Evolutionary conservation across 2,888 invertebrate species (phyloP).

Genomic region (Physocephala rufipes): DNA sequence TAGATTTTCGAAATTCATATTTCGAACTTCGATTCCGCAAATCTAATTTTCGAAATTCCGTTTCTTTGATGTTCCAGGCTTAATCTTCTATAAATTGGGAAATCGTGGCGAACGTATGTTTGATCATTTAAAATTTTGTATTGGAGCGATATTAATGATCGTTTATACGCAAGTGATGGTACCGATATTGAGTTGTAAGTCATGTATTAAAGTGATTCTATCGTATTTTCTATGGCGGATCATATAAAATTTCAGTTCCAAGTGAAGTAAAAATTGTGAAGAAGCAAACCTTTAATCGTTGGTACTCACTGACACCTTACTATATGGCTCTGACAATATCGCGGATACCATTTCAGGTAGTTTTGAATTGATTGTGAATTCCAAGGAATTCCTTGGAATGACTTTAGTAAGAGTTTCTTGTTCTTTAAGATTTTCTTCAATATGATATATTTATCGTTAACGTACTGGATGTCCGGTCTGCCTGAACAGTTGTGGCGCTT

Average conservation of each 20-base stretch:
- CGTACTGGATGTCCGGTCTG: conserved; percentile 75
- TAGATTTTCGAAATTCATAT: no score
- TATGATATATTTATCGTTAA: conserved; percentile 70
- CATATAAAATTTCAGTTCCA: conserved; percentile 67
- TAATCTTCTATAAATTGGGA: conserved; percentile 72
- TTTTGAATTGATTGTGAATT: background rate
- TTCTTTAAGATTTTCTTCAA: conserved; percentile 68
- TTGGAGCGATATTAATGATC: conserved; percentile 73
- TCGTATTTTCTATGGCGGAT: no score
- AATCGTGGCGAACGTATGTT: conserved; percentile 75
- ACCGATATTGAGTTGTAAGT: conserved; percentile 75
- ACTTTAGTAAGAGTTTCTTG: background rate
- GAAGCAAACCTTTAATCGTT: conserved; percentile 76
- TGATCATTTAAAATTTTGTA: conserved; percentile 75
- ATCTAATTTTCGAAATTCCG: background rate
- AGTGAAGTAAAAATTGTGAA: conserved; percentile 75
- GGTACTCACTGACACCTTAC: conserved; percentile 74
- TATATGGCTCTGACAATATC: conserved; percentile 73
- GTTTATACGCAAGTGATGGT: conserved; percentile 77
- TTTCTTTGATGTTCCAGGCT: conserved; percentile 59
- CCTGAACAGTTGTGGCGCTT: conserved; percentile 75
- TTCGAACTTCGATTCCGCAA: no score
- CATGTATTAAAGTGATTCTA: conserved; percentile 28
- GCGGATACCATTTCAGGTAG: conserved; percentile 70
- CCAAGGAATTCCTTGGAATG: no score